Base-by-base conservation (phyloP, 2,113 vertebrate species). In the Gobius niger region DNA sequence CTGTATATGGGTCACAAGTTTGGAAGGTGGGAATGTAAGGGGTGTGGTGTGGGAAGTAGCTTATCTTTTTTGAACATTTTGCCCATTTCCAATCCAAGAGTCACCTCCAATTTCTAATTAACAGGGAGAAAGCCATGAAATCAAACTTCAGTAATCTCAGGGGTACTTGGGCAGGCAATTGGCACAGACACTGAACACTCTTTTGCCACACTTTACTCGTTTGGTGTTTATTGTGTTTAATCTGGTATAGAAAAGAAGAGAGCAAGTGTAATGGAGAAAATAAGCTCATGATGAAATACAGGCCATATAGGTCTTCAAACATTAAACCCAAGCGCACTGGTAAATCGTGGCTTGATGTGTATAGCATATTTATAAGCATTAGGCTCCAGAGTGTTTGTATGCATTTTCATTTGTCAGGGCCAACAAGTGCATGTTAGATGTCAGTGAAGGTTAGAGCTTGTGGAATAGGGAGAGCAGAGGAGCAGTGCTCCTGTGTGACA, bases 41-140 rank as follows among this genome's bases (percentile, higher is more conserved):
- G 78, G 70, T 34, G 24, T 34, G 24, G 24, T 80, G 80, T 85
- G 87, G 82, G 90, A 89, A 86, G 89, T 89, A 82, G 84, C 84
- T 84, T 75, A 75, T 86, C 85, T 77, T 88, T 89, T 87, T 88
- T 83, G 80, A 88, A 79, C 73, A 79, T 84, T 89, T 89, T 91
- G 85, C 87, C 85, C 82, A 85, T 87, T 91, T 88, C 79, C 78
- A 74, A 82, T 88, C 80, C 82, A 83, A 72, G 88, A 89, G 87
- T 91, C 90, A 90, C 90, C 90, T 87, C 88, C 88, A 90, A 89
- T 87, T 84, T 87, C 86, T 88, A 89, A 91, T 91, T 91, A 89
- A 91, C 85, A 78, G 85, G 82, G 63, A 82, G 60, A 87, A 83
- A 85, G 83, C 85, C 82, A 88, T 91, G 85, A 90, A 91, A 89